Percentiles rank a stretch among this genome's conserved stretches.
These are phyloP conservation scores for Hephaestus fuliginosus DNA, from an alignment of 2,797 vertebrate species.

Conservation along the genomic window DNA sequence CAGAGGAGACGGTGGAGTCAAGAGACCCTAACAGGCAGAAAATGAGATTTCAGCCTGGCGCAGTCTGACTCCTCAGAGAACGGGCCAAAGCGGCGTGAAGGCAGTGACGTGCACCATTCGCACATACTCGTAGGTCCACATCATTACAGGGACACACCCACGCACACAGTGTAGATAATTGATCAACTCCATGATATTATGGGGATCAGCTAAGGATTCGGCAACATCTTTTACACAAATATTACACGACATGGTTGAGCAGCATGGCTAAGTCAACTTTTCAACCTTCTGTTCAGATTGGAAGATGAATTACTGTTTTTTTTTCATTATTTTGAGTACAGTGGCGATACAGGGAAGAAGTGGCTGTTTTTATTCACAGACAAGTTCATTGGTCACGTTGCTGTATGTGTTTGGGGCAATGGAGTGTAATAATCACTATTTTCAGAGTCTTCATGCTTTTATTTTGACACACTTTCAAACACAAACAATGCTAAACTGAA, in stretches of 20 bases:
- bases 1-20: constrained; percentile 74
- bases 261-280: constrained; percentile 43
- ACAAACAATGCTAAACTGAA: background rate
- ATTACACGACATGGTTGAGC: constrained; percentile 68
- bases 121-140: constrained; percentile 31
- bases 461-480: background rate
- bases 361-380: background rate
- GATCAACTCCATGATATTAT: constrained; percentile 65
- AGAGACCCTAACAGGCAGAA: constrained; percentile 94
- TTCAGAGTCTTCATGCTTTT: background rate
- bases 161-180: constrained; percentile 60
- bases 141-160: constrained; percentile 23
- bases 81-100: constrained; percentile 33
- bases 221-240: constrained; percentile 66
- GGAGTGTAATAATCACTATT: background rate
- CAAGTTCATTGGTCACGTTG: background rate
- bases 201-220: constrained; percentile 66
- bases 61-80: constrained; percentile 72
- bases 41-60: constrained; percentile 95
- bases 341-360: background rate
- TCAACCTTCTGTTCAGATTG: constrained; percentile 25
- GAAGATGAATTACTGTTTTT: constrained; percentile 37
- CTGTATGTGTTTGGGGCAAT: background rate
- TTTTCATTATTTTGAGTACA: constrained; percentile 5
- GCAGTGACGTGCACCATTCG: constrained; percentile 20